Evolutionary conservation across 92 coral and sea anemone genomes (phyloP), one percentile per base, ranked within the genome.

Genomic region (Parazoanthus swiftii): DNA sequence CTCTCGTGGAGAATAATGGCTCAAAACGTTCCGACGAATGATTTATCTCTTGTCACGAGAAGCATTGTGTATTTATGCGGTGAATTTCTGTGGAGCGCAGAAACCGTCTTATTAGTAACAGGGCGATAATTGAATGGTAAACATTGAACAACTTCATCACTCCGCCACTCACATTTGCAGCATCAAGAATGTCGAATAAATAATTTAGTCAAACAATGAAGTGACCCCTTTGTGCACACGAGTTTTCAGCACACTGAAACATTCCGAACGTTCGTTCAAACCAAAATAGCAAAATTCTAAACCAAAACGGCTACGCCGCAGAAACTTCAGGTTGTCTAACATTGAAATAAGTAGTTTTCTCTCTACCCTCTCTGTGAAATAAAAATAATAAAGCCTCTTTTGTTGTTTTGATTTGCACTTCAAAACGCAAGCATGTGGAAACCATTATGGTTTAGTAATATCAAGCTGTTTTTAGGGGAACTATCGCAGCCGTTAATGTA

Each of bases 81-180:
- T 63, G 46, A 68, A 15, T 63, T 21, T 21, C 15, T 13, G 26
- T 21, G 70, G 70, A 63, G 70, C 70, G 70, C 26, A 7, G 44
- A 33, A 74, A 74, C 26, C 66, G 21, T 63, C 70, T 18, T 63
- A 76, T 76, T 76, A 76, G 80, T 46, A 20, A 38, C 43, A 38
- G 6, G 25, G 23, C 80, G 80, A 42, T 76, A 39, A 48, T 84
- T 84, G 67, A 29, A 84, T 10, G 7, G 66, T 84, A 84, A 84
- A 84, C 87, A 84, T 54, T 43, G 68, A 54, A 26, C 86, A 84
- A 48, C 14, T 84, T 84, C 56, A 84, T 43, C 18, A 84, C 65
- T 84, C 18, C 66, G 63, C 43, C 29, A 73, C 42, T 84, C 79
- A 26, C 65, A 71, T 48, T 84, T 44, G 58, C 5, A 71, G 59